Conservation (phyloP, 2,888 invertebrate species). For the Halocaridina rubra region DNA sequence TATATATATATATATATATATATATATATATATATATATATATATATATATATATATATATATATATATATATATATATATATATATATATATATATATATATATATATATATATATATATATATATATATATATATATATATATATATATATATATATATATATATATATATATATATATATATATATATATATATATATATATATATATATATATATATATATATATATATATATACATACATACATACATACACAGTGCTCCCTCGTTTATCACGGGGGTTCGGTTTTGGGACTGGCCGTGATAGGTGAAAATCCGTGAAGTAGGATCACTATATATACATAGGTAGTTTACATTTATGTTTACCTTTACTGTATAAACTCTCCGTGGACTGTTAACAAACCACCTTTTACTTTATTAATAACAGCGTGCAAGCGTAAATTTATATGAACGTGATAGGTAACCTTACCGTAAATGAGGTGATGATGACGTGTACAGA, state of each 20-base stretch:
- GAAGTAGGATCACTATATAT: no score
- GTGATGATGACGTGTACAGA: no score
- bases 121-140: not conserved
- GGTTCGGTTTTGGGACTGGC: no score
- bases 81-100: not conserved
- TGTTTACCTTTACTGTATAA: no score
- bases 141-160: not conserved
- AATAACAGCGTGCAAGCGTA: no score
- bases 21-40: not conserved
- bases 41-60: conserved; percentile 6
- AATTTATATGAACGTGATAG: no score
- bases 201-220: conserved; percentile 19
- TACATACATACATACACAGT: not conserved
- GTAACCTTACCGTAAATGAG: no score
- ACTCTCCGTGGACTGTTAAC: no score
- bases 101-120: not conserved
- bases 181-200: not conserved
- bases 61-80: not conserved
- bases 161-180: not conserved
- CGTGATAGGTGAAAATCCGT: no score
- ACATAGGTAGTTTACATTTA: no score
- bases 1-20: not conserved
- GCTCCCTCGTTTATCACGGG: no score
- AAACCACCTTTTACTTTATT: no score
- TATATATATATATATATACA: conserved; percentile 1